Base-by-base conservation (phyloP, 2,888 invertebrate species). In the Eremobia ochroleuca region DNA sequence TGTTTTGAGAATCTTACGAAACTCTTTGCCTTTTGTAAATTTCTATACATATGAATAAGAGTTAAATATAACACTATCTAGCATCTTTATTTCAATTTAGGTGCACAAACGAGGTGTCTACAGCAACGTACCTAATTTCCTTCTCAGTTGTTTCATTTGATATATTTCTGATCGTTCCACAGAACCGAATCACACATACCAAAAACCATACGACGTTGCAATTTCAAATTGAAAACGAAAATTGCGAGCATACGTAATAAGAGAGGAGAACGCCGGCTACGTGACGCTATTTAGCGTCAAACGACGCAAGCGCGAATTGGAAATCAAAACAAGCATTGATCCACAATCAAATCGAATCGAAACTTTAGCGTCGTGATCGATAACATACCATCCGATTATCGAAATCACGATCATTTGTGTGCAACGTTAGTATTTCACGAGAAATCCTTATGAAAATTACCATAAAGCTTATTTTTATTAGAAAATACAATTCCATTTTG, bases 301-400 rank as follows among this genome's bases (percentile, higher is more conserved):
- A 94, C 94, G 93, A 93, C 92, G 96, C 95, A 95, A 95, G 96
- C 96, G 96, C 94, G 96, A 96, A 97, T 96, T 97, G 96, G 95
- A 97, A 96, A 97, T 96, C 97, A 96, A 96, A 97, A 96, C 97
- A 96, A 95, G 94, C 93, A 94, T 94, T 93, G 94, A 94, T 95
- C 92, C 94, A 93, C 96, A 95, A 95, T 96, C 96, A 95, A 95
- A 94, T 92, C 96, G 93, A 96, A 95, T 96, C 94, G 95, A 96
- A 94, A 94, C 94, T 92, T 95, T 94, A 94, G 88, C 94, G 90
- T 96, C 96, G 95, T 96, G 96, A 96, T 97, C 96, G 95, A 96
- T 96, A 96, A 94, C 94, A 93, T 94, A 93, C 94, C 93, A 93
- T 93, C 95, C 93, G 94, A 95, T 96, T 95, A 96, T 95, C 94